Evolutionary conservation across 2,797 vertebrate species (phyloP).

Genomic region (Prionace glauca): DNA sequence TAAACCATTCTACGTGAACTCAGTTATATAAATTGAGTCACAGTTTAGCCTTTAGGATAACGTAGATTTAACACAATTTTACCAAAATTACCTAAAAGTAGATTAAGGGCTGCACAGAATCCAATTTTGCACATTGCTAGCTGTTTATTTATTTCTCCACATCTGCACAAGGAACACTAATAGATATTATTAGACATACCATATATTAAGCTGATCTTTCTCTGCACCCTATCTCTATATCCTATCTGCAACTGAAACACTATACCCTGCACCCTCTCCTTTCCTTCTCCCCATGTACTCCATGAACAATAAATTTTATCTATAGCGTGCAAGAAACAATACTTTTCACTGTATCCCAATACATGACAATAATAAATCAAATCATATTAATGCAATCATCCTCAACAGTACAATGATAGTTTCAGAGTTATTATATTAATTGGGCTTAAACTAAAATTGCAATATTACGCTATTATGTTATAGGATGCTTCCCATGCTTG

Average conservation of each 20-base stretch:
- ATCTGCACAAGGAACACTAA: neutral
- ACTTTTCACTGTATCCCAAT: no score
- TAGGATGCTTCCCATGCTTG: neutral
- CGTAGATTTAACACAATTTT: neutral
- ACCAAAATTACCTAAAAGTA: neutral
- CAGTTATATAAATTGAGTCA: neutral
- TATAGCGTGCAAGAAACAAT: no score
- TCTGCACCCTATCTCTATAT: no score
- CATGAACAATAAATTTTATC: no score
- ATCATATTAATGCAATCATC: neutral
- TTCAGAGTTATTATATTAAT: neutral
- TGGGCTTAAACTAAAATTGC: neutral
- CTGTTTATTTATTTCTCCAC: neutral
- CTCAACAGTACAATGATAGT: neutral
- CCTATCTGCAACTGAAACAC: no score
- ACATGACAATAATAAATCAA: no score
- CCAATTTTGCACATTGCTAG: neutral
- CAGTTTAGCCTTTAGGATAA: neutral
- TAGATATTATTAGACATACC: neutral
- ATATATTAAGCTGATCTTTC: no score
- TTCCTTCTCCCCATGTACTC: no score
- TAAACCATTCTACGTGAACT: neutral
- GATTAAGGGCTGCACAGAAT: neutral
- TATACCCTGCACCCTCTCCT: no score
- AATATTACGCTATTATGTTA: neutral